Evolutionary conservation across 2,113 vertebrate species (phyloP).

Genomic region (Passer domesticus): DNA sequence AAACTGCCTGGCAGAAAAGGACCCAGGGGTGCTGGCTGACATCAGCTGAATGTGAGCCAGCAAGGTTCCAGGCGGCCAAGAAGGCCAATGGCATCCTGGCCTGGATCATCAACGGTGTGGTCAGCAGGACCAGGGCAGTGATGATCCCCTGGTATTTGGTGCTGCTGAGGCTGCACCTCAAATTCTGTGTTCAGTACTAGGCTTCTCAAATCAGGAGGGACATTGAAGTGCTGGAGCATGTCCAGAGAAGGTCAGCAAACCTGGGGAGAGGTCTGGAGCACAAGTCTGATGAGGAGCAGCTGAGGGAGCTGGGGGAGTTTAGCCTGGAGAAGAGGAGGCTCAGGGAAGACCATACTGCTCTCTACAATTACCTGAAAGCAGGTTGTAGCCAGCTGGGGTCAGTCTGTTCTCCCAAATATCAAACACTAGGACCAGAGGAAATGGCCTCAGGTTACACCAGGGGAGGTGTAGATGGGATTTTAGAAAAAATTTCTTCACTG

Average conservation of each 20-base stretch:
- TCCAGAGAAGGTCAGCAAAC: not conserved
- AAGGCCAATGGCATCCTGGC: not conserved
- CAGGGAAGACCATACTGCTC: not conserved
- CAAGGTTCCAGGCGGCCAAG: too few species aligned
- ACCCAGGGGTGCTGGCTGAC: fast-evolving
- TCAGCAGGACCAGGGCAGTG: not conserved
- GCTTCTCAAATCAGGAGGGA: not conserved
- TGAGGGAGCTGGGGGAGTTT: not conserved
- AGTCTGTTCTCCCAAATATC: not conserved
- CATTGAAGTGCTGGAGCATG: not conserved
- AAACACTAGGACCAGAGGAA: not conserved
- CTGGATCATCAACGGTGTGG: not conserved
- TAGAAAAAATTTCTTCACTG: not conserved
- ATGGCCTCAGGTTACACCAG: not conserved
- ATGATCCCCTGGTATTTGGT: fast-evolving
- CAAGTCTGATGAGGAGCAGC: not conserved
- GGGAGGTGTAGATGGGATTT: not conserved
- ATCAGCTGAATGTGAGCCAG: not conserved
- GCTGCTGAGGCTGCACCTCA: not conserved
- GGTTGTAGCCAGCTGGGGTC: not conserved
- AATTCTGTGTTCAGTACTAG: not conserved
- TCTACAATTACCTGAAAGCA: not conserved
- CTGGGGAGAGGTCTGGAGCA: not conserved
- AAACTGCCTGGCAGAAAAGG: not conserved
- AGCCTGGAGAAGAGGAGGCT: not conserved